Evolutionary conservation across 2,113 vertebrate species (phyloP).

Genomic region (Rhinogobius similis): DNA sequence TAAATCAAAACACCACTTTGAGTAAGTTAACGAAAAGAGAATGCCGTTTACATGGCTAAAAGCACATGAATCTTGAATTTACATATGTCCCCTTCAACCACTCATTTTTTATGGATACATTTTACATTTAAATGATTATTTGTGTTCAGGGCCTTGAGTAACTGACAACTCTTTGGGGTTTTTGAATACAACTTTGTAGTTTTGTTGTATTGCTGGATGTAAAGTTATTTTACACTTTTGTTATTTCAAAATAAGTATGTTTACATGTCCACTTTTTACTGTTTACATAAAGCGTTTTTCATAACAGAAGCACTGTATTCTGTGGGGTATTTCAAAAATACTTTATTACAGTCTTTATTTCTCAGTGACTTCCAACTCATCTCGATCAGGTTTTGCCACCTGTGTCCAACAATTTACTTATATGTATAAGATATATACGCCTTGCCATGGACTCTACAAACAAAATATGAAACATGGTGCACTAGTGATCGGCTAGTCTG

Average conservation of each 20-base stretch:
- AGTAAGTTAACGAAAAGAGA: too few relatives aligned
- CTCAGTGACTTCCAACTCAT: conserved; percentile 41
- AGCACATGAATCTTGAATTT: too few relatives aligned
- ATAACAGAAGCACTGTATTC: neutral
- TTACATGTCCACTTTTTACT: neutral
- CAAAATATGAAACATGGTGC: neutral
- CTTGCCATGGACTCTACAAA: conserved; percentile 10
- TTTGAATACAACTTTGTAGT: neutral
- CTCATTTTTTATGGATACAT: neutral
- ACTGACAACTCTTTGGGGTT: neutral
- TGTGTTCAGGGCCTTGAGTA: neutral
- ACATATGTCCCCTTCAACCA: too few relatives aligned
- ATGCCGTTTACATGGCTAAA: too few relatives aligned
- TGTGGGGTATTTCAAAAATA: conserved; percentile 64
- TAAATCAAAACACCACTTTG: too few relatives aligned
- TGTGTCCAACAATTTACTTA: conserved; percentile 14
- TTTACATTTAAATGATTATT: neutral
- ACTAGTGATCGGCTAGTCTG: neutral
- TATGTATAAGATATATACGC: conserved; percentile 28
- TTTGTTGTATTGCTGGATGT: neutral
- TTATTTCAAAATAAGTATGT: neutral
- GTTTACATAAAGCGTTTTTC: neutral
- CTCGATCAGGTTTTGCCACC: conserved; percentile 39
- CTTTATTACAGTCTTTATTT: conserved; percentile 59
- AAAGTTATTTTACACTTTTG: neutral